phyloP scores from a whole-genome alignment of 2,113 vertebrate genomes.

The Benthochromis sp. region DNA sequence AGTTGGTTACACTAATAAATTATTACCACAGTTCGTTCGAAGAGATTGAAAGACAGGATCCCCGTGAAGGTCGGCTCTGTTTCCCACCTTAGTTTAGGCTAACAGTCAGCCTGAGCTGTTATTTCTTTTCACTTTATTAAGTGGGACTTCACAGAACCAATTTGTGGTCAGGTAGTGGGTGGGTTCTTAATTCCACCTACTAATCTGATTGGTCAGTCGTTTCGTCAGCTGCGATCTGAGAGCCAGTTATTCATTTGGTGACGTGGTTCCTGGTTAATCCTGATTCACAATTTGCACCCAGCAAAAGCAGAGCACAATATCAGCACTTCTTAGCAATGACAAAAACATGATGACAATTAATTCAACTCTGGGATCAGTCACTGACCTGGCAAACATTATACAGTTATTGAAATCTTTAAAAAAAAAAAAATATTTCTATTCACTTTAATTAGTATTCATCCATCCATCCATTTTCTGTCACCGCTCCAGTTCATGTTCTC shows the following conservation, averaged over 20 bases:
- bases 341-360: neutral
- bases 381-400: neutral
- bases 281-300: neutral
- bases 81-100: neutral
- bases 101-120: neutral
- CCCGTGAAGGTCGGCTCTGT: neutral
- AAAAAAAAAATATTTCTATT: neutral
- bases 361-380: neutral
- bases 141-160: neutral
- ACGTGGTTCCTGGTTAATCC: neutral
- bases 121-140: neutral
- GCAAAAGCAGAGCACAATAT: neutral
- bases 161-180: neutral
- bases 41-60: neutral
- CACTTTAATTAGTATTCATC: neutral
- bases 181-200: neutral
- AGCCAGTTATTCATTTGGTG: neutral
- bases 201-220: neutral
- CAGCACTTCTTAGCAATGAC: neutral
- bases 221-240: neutral
- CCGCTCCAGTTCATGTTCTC: neutral
- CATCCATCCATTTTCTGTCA: neutral
- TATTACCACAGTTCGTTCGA: neutral
- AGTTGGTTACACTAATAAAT: neutral
- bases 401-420: neutral